Evolutionary conservation across 2,888 invertebrate genomes (phyloP).

Genomic region (Parnassius apollo): DNA sequence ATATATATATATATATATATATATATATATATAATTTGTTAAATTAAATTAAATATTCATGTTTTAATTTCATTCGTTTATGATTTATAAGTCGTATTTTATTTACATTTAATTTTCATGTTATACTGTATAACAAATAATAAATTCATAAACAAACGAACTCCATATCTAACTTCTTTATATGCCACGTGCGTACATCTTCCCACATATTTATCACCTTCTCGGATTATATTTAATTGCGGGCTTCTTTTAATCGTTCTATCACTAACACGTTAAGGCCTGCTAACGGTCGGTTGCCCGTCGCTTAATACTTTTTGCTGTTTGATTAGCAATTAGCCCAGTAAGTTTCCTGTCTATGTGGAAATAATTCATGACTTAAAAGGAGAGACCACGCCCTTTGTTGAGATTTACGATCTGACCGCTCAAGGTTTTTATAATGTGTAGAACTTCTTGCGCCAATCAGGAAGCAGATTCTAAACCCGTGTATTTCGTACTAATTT

Average conservation of each 20-base stretch:
- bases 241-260: constrained; percentile 22
- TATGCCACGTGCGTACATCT: background rate
- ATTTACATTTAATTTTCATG: too few relatives aligned
- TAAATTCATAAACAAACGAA: too few relatives aligned
- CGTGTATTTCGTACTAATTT: too few relatives aligned
- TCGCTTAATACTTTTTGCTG: constrained; percentile 13
- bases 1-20: too few relatives aligned
- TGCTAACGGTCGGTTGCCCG: constrained; percentile 18
- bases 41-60: too few relatives aligned
- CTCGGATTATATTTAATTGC: constrained; percentile 6
- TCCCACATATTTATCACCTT: background rate
- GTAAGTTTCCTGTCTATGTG: constrained; percentile 18
- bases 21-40: too few relatives aligned
- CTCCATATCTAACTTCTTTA: background rate
- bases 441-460: background rate
- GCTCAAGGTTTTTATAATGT: background rate
- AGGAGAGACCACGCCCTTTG: constrained; percentile 11
- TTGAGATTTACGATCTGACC: constrained; percentile 24
- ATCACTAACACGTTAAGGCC: constrained; percentile 22
- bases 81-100: too few relatives aligned
- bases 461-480: background rate
- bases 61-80: too few relatives aligned
- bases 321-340: constrained; percentile 27
- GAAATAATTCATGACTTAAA: constrained; percentile 9
- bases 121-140: too few relatives aligned